A percentile compares a stretch with the other conserved stretches of the same genome.
Evolutionary conservation across 92 coral and sea anemone species (phyloP).

Genomic region (Heteractis magnifica): DNA sequence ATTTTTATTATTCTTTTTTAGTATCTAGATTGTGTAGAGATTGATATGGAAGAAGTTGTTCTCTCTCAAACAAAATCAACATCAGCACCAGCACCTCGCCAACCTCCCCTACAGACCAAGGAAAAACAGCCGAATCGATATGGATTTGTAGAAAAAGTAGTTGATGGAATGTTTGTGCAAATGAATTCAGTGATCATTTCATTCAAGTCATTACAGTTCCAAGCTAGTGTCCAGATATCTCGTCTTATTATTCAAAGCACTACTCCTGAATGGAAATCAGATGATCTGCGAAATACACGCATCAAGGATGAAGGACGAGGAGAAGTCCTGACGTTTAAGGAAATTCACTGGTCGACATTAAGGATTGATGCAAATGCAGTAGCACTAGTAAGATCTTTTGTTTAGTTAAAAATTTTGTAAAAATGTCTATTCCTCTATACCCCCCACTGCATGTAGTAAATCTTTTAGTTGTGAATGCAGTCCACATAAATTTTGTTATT

Average conservation of each 20-base stretch:
- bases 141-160: slow-evolving; percentile 98
- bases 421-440: no score
- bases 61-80: slow-evolving; percentile 25
- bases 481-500: no score
- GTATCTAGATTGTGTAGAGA: slow-evolving; percentile 82
- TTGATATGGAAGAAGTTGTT: slow-evolving; percentile 71
- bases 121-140: slow-evolving; percentile 86
- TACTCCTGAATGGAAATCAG: slow-evolving; percentile 87
- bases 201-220: slow-evolving; percentile 85
- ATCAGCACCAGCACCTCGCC: slow-evolving; percentile 23
- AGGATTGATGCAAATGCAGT: slow-evolving; percentile 94
- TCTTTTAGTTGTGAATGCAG: no score
- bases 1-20: slow-evolving; percentile 25
- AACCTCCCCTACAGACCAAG: slow-evolving; percentile 48
- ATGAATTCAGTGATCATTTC: slow-evolving; percentile 92
- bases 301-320: slow-evolving; percentile 86
- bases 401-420: neutral
- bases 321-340: slow-evolving; percentile 91
- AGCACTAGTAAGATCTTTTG: slow-evolving; percentile 53
- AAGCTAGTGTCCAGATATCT: slow-evolving; percentile 93
- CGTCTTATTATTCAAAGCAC: slow-evolving; percentile 88
- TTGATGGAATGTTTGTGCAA: slow-evolving; percentile 96
- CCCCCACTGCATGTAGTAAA: neutral
- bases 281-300: slow-evolving; percentile 81
- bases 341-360: slow-evolving; percentile 87